Conservation (phyloP, 2,888 invertebrate genomes). For the Caenorhabditis uteleia region DNA sequence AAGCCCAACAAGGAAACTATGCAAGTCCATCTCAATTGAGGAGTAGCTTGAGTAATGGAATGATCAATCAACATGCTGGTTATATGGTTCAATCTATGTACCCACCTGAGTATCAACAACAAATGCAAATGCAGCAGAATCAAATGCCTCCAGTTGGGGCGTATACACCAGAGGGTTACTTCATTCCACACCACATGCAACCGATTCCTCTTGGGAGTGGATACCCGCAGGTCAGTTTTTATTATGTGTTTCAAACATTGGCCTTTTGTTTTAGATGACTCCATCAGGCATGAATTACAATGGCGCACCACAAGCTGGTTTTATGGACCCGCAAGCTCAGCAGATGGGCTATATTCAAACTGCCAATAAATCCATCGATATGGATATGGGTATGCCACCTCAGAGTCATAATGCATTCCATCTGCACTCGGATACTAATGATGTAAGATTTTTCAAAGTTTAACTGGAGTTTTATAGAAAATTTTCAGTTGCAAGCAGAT, state of each 20-base stretch:
- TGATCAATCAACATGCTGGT: constrained; percentile 46
- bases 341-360: constrained; percentile 33
- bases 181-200: constrained; percentile 32
- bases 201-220: constrained; percentile 24
- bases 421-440: constrained; percentile 32
- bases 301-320: no score
- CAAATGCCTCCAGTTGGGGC: constrained; percentile 37
- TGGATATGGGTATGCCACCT: constrained; percentile 20
- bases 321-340: no score
- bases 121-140: constrained; percentile 25
- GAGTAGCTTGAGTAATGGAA: constrained; percentile 53
- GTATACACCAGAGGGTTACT: constrained; percentile 37
- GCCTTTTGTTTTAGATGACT: neutral
- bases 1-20: constrained; percentile 33
- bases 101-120: constrained; percentile 31
- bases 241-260: neutral
- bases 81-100: constrained; percentile 34
- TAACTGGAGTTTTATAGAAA: neutral
- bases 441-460: no score
- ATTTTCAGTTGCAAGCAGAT: constrained; percentile 52
- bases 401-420: constrained; percentile 33
- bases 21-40: constrained; percentile 39
- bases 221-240: constrained; percentile 13
- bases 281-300: neutral
- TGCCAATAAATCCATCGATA: constrained; percentile 24